phyloP scores from a whole-genome alignment of 2,888 invertebrate genomes.

The Asteroscopus sphinx region DNA sequence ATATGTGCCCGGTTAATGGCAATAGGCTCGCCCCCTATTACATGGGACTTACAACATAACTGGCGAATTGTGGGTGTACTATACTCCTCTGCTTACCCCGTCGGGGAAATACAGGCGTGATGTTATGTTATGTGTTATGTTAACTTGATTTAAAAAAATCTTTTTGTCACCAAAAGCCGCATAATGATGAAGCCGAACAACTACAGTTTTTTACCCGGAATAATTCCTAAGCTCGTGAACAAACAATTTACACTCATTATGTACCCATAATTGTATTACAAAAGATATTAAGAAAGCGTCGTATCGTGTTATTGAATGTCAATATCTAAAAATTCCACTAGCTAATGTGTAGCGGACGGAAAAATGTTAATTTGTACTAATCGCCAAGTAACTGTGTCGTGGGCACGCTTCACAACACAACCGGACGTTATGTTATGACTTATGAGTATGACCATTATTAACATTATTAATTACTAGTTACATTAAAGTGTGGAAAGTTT shows the following conservation, averaged over 20 bases:
- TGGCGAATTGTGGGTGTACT: no score
- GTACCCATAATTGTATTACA: constrained; percentile 27
- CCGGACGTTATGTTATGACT: constrained; percentile 8
- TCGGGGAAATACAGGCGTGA: no score
- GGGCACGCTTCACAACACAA: constrained; percentile 29
- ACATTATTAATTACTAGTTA: constrained; percentile 34
- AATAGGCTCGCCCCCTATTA: no score
- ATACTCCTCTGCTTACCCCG: no score
- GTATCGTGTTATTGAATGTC: constrained; percentile 28
- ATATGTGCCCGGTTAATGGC: no score
- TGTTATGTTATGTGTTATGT: no score
- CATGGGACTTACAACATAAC: no score
- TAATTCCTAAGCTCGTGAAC: constrained; percentile 17
- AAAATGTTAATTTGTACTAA: constrained; percentile 75
- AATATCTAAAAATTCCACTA: constrained; percentile 57
- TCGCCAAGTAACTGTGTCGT: constrained; percentile 39
- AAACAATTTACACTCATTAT: constrained; percentile 27
- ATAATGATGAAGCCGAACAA: no score
- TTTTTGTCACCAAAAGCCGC: no score
- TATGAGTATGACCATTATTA: constrained; percentile 24
- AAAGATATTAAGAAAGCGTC: constrained; percentile 53
- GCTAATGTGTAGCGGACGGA: constrained; percentile 66
- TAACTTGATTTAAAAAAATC: no score
- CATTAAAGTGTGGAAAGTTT: constrained; percentile 55
- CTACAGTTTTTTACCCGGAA: no score